Conservation (phyloP, 1,140 invertebrate species). For the Drosophila pseudoananassae region DNA sequence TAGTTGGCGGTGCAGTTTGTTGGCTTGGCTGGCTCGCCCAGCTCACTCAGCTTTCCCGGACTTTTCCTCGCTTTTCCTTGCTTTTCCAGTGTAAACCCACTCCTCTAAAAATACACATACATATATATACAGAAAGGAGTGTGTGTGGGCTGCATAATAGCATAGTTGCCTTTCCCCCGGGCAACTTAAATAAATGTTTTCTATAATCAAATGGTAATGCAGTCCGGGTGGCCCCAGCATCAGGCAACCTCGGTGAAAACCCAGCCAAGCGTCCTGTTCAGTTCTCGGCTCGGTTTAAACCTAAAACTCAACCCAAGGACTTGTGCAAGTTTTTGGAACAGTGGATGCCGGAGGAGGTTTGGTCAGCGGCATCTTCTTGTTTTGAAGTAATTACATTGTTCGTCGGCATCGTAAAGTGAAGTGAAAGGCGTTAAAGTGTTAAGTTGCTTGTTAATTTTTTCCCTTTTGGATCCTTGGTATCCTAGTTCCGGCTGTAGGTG, state of each 20-base stretch:
- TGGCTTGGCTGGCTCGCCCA: constrained; percentile 40
- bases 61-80: constrained; percentile 2
- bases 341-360: constrained; percentile 29
- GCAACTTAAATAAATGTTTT: constrained; percentile 79
- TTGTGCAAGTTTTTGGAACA: constrained; percentile 2
- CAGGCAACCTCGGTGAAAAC: constrained; percentile 25
- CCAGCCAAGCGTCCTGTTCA: constrained; percentile 54
- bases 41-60: constrained; percentile 2
- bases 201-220: constrained; percentile 82
- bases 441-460: constrained; percentile 83
- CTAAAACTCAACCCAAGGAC: constrained; percentile 27
- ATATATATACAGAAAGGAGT: neutral
- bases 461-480: constrained; percentile 24
- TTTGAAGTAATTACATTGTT: constrained; percentile 83
- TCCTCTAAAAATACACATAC: neutral
- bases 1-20: constrained; percentile 73
- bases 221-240: constrained; percentile 42
- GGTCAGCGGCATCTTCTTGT: constrained; percentile 51
- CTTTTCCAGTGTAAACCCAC: constrained; percentile 1
- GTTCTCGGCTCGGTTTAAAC: constrained; percentile 16
- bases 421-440: constrained; percentile 82
- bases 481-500: constrained; percentile 26
- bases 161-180: constrained; percentile 36
- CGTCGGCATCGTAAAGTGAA: constrained; percentile 75
- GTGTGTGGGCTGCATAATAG: constrained; percentile 54